Percentiles rank a stretch among this genome's conserved stretches.
phyloP scores from a whole-genome alignment of 2,113 vertebrate genomes.

The Arothron firmamentum region DNA sequence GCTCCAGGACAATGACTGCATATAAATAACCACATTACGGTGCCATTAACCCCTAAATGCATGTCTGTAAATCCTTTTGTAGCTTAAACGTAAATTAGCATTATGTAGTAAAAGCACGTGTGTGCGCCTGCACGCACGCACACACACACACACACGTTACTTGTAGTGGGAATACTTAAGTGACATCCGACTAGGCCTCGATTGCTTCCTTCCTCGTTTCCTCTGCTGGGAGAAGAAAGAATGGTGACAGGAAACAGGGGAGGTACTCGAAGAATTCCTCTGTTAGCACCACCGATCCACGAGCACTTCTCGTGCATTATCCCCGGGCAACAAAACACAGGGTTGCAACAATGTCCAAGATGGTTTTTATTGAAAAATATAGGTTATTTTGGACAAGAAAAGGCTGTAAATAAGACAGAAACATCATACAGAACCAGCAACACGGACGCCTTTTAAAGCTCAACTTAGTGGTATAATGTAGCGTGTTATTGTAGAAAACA shows the following conservation, averaged over 20 bases:
- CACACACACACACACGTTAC: conserved; percentile 9
- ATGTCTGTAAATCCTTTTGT: too few relatives aligned
- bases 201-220: conserved; percentile 64
- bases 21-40: too few relatives aligned
- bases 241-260: conserved; percentile 36
- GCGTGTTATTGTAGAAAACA: conserved; percentile 19
- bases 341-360: conserved; percentile 14
- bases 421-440: conserved; percentile 26
- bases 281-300: conserved; percentile 33
- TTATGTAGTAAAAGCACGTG: too few relatives aligned
- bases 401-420: conserved; percentile 47
- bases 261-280: conserved; percentile 46
- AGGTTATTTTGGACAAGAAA: conserved; percentile 68
- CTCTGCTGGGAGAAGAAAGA: conserved; percentile 37
- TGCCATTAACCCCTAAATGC: too few relatives aligned
- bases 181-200: conserved; percentile 27
- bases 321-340: conserved; percentile 9
- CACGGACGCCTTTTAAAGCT: not conserved
- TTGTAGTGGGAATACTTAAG: conserved; percentile 19
- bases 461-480: conserved; percentile 41
- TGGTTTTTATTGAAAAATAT: conserved; percentile 81
- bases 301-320: not conserved
- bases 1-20: too few relatives aligned
- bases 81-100: too few relatives aligned
- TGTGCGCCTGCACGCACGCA: too few relatives aligned